Evolutionary conservation across 2,888 invertebrate species (phyloP), one percentile per base, ranked within the genome.

Genomic region (Xestia xanthographa): DNA sequence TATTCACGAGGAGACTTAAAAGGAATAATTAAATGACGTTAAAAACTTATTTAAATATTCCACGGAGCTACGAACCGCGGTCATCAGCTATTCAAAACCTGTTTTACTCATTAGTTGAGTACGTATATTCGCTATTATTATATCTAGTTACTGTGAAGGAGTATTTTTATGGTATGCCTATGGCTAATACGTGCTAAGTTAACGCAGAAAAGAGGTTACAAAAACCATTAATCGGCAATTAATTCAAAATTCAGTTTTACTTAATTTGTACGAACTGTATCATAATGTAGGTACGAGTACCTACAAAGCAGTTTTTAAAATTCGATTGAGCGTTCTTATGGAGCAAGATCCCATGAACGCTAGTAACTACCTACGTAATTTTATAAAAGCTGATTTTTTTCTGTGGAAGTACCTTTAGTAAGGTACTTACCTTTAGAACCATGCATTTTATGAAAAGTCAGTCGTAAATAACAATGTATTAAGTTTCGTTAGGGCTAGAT

Each of bases 1-100:
- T 95, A 95, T 95, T 95, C 95, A 95, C 86, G 85, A 92, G 91
- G 84, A 84, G 91, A 90, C 92, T 93, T 92, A 91, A 93, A 90
- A 92, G 90, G 94, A 93, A 94, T 94, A 95, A 95, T 95, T 94
- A 95, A 95, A 95, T 92, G 92, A 92, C 90, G 93, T 92, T 95
- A 94, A 94, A 94, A 95, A 95, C 92, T 93, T 95, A 93, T 93
- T 95, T 94, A 93, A 91, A 93, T 94, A 96, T 95, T 95, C 95
- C 83, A 88, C 82, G 79, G 87, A 88, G 91, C 91, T 86, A 85
- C 87, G 91, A 91, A 90, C 90, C 86, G 88, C 80, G 85, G 90
- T 89, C 92, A 95, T 95, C 93, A 93, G 92, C 87, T 93, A 95
- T 96, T 95, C 95, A 93, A 92, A 93, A 92, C 92, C 88, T 91